Percentiles rank a stretch among this genome's conserved stretches.
These are phyloP conservation scores for Dascyllus trimaculatus DNA, from an alignment of 2,113 vertebrate species.

Conservation along the genomic window DNA sequence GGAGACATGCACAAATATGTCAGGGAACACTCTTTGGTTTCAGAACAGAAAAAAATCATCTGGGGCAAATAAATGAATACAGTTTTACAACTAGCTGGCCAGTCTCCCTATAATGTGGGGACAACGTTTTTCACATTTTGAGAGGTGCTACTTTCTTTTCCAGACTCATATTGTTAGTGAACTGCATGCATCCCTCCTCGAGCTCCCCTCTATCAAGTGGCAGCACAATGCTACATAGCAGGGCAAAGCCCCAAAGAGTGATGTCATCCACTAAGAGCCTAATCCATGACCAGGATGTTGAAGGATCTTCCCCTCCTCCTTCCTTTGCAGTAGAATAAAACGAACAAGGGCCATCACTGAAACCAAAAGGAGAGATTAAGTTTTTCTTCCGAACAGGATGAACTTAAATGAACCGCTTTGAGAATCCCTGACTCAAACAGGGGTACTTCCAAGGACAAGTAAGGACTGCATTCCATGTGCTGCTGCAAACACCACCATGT, in stretches of 20 bases:
- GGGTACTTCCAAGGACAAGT: conserved; percentile 36
- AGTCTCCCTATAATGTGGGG: conserved; percentile 11
- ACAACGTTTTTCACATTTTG: conserved; percentile 61
- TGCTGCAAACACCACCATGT: conserved; percentile 17
- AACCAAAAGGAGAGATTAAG: conserved; percentile 51
- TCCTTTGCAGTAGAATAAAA: conserved; percentile 49
- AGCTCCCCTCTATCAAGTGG: conserved; percentile 36
- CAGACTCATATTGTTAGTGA: conserved; percentile 52
- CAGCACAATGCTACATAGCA: conserved; percentile 63
- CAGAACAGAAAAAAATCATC: neutral
- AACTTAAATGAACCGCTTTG: conserved; percentile 50
- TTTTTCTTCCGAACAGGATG: conserved; percentile 35
- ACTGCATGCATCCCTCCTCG: conserved; percentile 35
- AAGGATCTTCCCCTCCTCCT: conserved; percentile 51
- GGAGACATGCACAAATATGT: conserved; percentile 10
- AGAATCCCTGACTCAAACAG: conserved; percentile 43
- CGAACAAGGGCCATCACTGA: conserved; percentile 33
- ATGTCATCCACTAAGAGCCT: conserved; percentile 69
- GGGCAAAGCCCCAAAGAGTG: conserved; percentile 63
- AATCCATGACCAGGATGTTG: conserved; percentile 71
- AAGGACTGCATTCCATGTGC: conserved; percentile 22
- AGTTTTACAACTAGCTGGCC: conserved; percentile 61
- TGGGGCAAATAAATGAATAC: conserved; percentile 20
- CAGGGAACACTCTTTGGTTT: too few relatives aligned
- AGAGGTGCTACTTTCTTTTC: conserved; percentile 54